Evolutionary conservation across 2,797 vertebrate genomes (phyloP), one percentile per base, ranked within the genome.

Genomic region (Darevskia mixta): DNA sequence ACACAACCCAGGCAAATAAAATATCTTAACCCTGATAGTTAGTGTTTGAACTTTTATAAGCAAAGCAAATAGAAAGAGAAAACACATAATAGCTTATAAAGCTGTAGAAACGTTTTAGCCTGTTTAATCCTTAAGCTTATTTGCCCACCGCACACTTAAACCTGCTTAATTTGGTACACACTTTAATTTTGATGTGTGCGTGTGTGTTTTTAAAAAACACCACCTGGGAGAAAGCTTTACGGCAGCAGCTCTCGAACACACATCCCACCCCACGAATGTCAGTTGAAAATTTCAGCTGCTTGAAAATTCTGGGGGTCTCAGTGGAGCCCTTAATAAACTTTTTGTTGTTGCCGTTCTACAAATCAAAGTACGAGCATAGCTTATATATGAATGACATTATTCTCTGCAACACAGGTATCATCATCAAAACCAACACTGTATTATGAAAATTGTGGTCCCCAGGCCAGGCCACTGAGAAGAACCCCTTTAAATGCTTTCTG

Each of bases 91-190:
- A 2, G 29, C 55, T 66, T n/a, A 8, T 43, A 73, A 72, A 87
- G 49, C 61, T 79, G 27, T 29, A 0, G 88, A 84, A 55, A 89
- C 35, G 82, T 79, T 78, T 83, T 86, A 86, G 86, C 23, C 80
- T 94, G n/a, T 93, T 93, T 90, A 90, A 38, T 83, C 87, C 79
- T 90, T 87, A 86, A 75, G 79, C 67, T 58, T 35, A 3, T 82
- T 91, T 95, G 87, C 83, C 86, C 79, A 75, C 79, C 79, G 82
- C 88, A 89, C 87, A 87, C 87, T 95, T 92, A 20, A 94, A 92
- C 69, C 92, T 0, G 41, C 89, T 87, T 88, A 55, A 86, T 87
- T 77, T 67, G 7, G 83, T 88, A 88, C 89, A 75, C 86, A 72
- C 27, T 87, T 88, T 93, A 86, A 92, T 93, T 90, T 90, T 92